Evolutionary conservation across 2,797 vertebrate genomes (phyloP).

Genomic region (Spinus olivaceus): DNA sequence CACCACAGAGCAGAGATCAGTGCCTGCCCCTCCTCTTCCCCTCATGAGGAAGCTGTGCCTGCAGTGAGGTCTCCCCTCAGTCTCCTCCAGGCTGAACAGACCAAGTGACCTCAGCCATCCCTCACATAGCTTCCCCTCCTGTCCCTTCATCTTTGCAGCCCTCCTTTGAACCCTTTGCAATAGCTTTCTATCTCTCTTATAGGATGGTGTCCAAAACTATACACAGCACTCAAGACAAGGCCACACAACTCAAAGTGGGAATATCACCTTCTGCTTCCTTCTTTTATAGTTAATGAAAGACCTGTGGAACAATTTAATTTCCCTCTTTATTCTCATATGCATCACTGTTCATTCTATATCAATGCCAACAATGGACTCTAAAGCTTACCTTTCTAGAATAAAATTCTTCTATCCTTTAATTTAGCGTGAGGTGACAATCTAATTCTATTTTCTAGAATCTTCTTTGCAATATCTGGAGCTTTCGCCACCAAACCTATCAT

Average conservation of each 20-base stretch:
- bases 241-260: neutral
- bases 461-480: neutral
- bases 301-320: neutral
- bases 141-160: neutral
- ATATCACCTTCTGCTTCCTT: neutral
- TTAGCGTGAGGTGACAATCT: neutral
- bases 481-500: neutral
- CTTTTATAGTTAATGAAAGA: neutral
- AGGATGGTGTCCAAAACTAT: neutral
- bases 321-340: neutral
- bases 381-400: neutral
- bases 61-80: accelerated
- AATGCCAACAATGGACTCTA: neutral
- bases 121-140: neutral
- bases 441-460: neutral
- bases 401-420: neutral
- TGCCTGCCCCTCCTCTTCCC: neutral
- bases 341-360: neutral
- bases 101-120: neutral
- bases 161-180: neutral
- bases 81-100: neutral
- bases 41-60: accelerated
- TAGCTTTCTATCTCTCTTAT: neutral
- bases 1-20: neutral
- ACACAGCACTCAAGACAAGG: neutral